Percentiles rank a stretch among this genome's conserved stretches.
phyloP scores from a whole-genome alignment of 2,797 vertebrate species.

The Rhabdomys pumilio region DNA sequence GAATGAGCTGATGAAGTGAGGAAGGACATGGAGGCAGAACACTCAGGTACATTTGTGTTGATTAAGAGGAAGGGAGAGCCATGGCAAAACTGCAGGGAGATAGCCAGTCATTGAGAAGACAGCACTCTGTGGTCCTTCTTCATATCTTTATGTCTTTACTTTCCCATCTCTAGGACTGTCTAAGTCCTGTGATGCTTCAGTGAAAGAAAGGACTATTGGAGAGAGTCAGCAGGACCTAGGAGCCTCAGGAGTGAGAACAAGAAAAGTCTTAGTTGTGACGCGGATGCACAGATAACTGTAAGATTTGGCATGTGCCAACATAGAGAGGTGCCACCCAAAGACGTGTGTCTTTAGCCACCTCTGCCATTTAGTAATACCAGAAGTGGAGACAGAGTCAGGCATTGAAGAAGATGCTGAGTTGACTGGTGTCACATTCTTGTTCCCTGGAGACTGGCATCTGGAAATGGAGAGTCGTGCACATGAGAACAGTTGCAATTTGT shows the following conservation, averaged over 20 bases:
- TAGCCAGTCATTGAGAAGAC: neutral
- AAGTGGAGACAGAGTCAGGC: neutral
- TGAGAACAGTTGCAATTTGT: conserved; percentile 8
- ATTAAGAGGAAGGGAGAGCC: neutral
- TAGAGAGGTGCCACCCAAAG: neutral
- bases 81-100: neutral
- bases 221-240: too few relatives aligned
- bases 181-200: neutral
- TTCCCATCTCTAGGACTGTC: too few relatives aligned
- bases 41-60: neutral
- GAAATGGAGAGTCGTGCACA: neutral
- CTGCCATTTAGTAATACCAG: neutral
- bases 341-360: neutral
- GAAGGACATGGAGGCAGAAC: neutral
- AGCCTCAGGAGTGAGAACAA: neutral
- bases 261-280: neutral
- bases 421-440: neutral
- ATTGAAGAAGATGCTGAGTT: neutral
- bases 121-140: neutral
- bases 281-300: neutral
- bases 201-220: neutral
- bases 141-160: neutral
- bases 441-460: neutral
- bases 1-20: accelerated
- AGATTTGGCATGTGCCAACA: neutral